Percentiles rank a stretch among this genome's conserved stretches.
phyloP scores from a whole-genome alignment of 2,888 invertebrate genomes.

The Thecocarcelia acutangulata region DNA sequence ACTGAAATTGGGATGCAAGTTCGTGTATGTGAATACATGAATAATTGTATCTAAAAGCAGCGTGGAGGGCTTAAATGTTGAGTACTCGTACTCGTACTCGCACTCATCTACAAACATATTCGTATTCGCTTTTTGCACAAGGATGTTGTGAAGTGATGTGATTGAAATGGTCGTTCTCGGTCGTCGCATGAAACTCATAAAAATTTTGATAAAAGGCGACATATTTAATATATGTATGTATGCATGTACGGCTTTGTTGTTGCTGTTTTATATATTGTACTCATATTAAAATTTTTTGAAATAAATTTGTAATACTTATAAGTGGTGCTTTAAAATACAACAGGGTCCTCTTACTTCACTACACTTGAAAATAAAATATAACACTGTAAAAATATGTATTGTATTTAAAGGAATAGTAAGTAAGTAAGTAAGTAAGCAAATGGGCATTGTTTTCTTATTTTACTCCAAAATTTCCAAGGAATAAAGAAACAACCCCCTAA shows the following conservation, averaged over 20 bases:
- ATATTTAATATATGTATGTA: slow-evolving; percentile 24
- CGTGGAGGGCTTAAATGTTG: slow-evolving; percentile 65
- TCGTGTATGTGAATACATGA: slow-evolving; percentile 1
- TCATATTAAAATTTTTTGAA: slow-evolving; percentile 50
- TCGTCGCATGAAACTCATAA: slow-evolving; percentile 61
- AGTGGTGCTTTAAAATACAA: slow-evolving; percentile 63
- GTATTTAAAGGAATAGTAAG: not conserved
- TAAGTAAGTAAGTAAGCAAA: slow-evolving; percentile 10
- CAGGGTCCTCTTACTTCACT: slow-evolving; percentile 40
- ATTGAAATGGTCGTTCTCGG: slow-evolving; percentile 59
- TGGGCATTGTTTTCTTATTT: slow-evolving; percentile 16
- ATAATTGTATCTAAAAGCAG: slow-evolving; percentile 16
- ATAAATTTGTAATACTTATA: slow-evolving; percentile 68
- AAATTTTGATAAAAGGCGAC: slow-evolving; percentile 66
- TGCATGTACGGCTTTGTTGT: not conserved
- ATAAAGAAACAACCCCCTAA: slow-evolving; percentile 51
- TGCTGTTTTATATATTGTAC: slow-evolving; percentile 34
- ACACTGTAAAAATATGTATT: slow-evolving; percentile 23
- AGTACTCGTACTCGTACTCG: slow-evolving; percentile 39
- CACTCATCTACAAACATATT: too few species aligned
- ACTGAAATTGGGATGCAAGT: slow-evolving; percentile 5
- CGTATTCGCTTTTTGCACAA: slow-evolving; percentile 45
- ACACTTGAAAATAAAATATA: slow-evolving; percentile 38
- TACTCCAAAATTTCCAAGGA: slow-evolving; percentile 21
- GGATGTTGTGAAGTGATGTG: slow-evolving; percentile 66